phyloP scores from a whole-genome alignment of 2,113 vertebrate genomes.

The Brachypodius melanocephalos region DNA sequence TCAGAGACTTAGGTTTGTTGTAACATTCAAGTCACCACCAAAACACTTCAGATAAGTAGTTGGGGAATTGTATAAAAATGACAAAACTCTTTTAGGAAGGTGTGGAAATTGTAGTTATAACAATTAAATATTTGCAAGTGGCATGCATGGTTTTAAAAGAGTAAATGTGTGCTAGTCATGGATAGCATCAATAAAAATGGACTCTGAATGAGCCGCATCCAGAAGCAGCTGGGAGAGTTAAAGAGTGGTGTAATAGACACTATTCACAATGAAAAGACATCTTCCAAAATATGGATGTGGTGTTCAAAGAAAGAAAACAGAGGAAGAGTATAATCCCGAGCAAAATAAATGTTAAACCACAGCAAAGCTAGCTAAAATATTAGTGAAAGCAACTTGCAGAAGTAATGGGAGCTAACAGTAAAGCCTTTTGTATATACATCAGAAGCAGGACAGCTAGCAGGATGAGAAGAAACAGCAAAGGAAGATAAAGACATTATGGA shows the following conservation, averaged over 20 bases:
- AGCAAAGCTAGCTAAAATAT: constrained; percentile 42
- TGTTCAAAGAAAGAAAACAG: constrained; percentile 33
- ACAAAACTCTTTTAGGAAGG: background rate
- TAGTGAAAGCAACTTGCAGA: background rate
- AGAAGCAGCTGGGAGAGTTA: background rate
- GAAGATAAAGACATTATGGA: constrained; percentile 33
- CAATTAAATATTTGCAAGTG: background rate
- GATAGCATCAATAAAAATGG: background rate
- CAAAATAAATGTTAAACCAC: constrained; percentile 38
- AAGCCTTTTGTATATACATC: constrained; percentile 8
- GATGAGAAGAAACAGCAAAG: constrained; percentile 22
- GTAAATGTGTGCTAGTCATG: background rate
- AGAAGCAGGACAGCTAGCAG: background rate
- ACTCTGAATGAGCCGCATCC: background rate
- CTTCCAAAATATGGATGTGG: background rate
- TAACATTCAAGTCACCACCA: background rate
- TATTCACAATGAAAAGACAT: background rate
- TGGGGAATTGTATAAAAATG: background rate
- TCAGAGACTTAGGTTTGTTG: background rate
- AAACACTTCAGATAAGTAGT: background rate
- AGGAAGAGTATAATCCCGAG: background rate
- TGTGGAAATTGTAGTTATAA: background rate
- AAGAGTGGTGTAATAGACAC: background rate
- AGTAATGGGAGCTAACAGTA: background rate
- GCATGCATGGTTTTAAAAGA: background rate